These are phyloP conservation scores for Apis laboriosa DNA, from an alignment of 1,140 invertebrate genomes.

Conservation along the genomic window DNA sequence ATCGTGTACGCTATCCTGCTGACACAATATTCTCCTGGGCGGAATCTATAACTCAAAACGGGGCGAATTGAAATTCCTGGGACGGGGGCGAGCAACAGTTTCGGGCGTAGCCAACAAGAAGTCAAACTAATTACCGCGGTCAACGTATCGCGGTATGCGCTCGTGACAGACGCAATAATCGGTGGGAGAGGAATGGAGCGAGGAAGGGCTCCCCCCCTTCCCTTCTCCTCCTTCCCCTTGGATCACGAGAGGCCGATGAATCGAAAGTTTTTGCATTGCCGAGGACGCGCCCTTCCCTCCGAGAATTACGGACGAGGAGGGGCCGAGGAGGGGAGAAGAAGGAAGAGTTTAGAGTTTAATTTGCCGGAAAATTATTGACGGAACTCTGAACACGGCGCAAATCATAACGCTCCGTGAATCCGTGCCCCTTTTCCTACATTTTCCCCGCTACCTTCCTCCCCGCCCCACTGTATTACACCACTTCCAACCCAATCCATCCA, in stretches of 20 bases:
- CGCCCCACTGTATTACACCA: neutral
- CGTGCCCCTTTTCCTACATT: slow-evolving; percentile 53
- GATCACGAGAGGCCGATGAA: slow-evolving; percentile 47
- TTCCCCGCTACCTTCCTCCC: neutral
- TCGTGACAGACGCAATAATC: slow-evolving; percentile 18
- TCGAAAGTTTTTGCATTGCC: slow-evolving; percentile 54
- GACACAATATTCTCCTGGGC: too few relatives aligned
- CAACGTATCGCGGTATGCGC: neutral
- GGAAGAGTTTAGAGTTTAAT: slow-evolving; percentile 74
- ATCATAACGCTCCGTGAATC: slow-evolving; percentile 80
- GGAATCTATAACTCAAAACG: neutral
- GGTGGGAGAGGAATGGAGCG: slow-evolving; percentile 4
- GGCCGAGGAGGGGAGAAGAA: slow-evolving; percentile 10
- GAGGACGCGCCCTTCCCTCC: slow-evolving; percentile 26
- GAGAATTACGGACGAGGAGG: slow-evolving; percentile 43
- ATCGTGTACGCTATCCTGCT: too few relatives aligned
- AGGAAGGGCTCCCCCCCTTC: neutral
- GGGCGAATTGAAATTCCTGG: neutral
- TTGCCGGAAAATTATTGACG: slow-evolving; percentile 80
- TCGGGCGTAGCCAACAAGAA: neutral
- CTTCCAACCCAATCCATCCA: neutral
- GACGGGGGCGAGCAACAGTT: too few relatives aligned
- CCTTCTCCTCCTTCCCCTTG: neutral
- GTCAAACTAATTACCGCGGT: neutral
- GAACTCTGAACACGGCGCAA: slow-evolving; percentile 74